These are phyloP conservation scores for Oophaga pumilio DNA, from an alignment of 2,113 vertebrate species.

Conservation along the genomic window DNA sequence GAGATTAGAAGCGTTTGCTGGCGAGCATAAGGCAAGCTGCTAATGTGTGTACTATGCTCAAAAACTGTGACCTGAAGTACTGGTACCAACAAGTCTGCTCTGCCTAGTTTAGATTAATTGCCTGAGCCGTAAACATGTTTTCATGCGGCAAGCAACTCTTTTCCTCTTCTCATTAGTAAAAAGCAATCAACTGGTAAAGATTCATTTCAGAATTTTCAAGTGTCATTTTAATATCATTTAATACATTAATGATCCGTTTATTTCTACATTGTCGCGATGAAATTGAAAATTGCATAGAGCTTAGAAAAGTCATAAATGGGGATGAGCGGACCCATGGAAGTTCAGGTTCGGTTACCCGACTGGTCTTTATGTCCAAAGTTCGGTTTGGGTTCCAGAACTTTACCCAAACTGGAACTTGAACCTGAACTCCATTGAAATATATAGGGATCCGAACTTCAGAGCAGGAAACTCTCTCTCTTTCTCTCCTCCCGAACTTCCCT, in stretches of 20 bases:
- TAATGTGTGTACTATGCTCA: slow-evolving; percentile 44
- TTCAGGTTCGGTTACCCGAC: too few species aligned
- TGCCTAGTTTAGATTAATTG: slow-evolving; percentile 43
- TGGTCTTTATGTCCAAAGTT: too few species aligned
- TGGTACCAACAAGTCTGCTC: slow-evolving; percentile 26
- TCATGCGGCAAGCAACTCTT: not conserved
- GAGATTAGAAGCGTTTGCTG: not conserved
- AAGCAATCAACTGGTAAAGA: slow-evolving; percentile 32
- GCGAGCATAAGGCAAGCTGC: slow-evolving; percentile 29
- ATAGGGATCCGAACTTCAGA: too few species aligned
- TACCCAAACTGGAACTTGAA: too few species aligned
- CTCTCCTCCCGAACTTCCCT: too few species aligned
- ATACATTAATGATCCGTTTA: not conserved
- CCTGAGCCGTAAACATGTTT: slow-evolving; percentile 18
- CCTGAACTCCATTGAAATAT: too few species aligned
- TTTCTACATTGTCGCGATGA: not conserved
- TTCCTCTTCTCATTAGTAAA: slow-evolving; percentile 41
- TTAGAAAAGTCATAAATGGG: not conserved
- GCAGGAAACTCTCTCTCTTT: too few species aligned
- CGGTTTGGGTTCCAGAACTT: too few species aligned
- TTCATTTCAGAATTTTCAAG: slow-evolving; percentile 46
- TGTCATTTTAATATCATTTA: slow-evolving; percentile 33
- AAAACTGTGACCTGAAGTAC: slow-evolving; percentile 46
- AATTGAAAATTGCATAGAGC: not conserved
- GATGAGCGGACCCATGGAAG: too few species aligned